A percentile compares a stretch with the other conserved stretches of the same genome.
Evolutionary conservation across 2,888 invertebrate genomes (phyloP).

Genomic region (Leptodirus hochenwartii): DNA sequence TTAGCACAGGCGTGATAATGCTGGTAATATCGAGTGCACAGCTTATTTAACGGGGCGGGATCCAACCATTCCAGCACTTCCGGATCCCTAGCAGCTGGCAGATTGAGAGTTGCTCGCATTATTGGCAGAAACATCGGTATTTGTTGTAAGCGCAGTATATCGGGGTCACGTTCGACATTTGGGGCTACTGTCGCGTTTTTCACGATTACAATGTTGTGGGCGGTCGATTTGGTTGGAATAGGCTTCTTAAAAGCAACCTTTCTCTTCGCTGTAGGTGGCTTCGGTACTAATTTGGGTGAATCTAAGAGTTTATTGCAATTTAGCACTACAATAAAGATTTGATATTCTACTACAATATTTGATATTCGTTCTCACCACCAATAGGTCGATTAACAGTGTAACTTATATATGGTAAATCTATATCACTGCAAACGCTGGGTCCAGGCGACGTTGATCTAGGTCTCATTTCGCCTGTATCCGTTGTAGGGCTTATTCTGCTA

Average conservation of each 20-base stretch:
- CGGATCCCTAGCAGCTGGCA: slow-evolving; percentile 71
- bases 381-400: slow-evolving; percentile 81
- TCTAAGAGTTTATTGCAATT: too few species aligned
- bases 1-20: slow-evolving; percentile 71
- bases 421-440: slow-evolving; percentile 74
- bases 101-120: slow-evolving; percentile 71
- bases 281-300: slow-evolving; percentile 62
- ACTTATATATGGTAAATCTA: slow-evolving; percentile 79
- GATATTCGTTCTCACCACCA: slow-evolving; percentile 57
- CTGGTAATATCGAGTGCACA: slow-evolving; percentile 67
- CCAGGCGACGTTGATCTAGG: slow-evolving; percentile 68
- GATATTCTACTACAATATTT: too few species aligned
- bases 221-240: slow-evolving; percentile 29
- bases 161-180: slow-evolving; percentile 53
- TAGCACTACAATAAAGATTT: slow-evolving; percentile 3
- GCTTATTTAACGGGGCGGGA: slow-evolving; percentile 41
- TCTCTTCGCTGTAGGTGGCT: slow-evolving; percentile 26
- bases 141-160: slow-evolving; percentile 49
- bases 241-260: slow-evolving; percentile 19
- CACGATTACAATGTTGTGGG: slow-evolving; percentile 67
- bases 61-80: slow-evolving; percentile 69
- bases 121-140: slow-evolving; percentile 89
- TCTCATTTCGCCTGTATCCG: slow-evolving; percentile 25
- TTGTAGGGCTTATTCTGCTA: slow-evolving; percentile 6
- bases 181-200: slow-evolving; percentile 46